Base-by-base conservation (phyloP, 1,140 invertebrate species). In the Samia ricini region DNA sequence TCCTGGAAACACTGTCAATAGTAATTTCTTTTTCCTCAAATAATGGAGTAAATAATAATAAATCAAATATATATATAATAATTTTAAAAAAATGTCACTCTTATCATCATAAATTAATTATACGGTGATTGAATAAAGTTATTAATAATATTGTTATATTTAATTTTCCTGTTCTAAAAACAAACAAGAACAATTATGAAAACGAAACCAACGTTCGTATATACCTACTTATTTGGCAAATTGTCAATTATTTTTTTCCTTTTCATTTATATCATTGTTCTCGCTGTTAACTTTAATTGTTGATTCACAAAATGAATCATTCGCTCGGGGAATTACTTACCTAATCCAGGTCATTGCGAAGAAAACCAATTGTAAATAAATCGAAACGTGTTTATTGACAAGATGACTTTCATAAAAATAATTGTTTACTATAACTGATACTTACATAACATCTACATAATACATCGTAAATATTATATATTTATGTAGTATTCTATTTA, bases 371-470 rank as follows among this genome's bases (percentile, higher is more conserved):
- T 56, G 4, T 12, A 63, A 42, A 42, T 69, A 71, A 75, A 74
- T 82, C 72, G 71, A 82, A 81, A 79, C 71, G 74, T 76, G 72
- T 74, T 81, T 84, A 82, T 81, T 82, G 81, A 82, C 74, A 79
- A 72, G 79, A 84, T 76, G 72, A 76, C 71, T 72, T 77, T 80
- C 79, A 84, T 76, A 81, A 80, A 83, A 84, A 81, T 84, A 83
- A 72, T 78, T 69, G 58, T 77, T 76, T 72, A 69, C 74, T 76
- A 79, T 76, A 75, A 74, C 71, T 70, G 61, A 22, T 60, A 68
- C 57, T 64, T 72, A 71, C 59, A 62, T 66, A 54, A 56, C 50
- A 56, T 33, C 61, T 64, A 58, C 36, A 36, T 56, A 7, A 48
- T 64, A 58, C 23, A 56, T 60, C 4, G 33, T 60, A 61, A 58